A percentile compares a stretch with the other conserved stretches of the same genome.
Evolutionary conservation across 2,797 vertebrate genomes (phyloP).

Genomic region (Carapus acus): DNA sequence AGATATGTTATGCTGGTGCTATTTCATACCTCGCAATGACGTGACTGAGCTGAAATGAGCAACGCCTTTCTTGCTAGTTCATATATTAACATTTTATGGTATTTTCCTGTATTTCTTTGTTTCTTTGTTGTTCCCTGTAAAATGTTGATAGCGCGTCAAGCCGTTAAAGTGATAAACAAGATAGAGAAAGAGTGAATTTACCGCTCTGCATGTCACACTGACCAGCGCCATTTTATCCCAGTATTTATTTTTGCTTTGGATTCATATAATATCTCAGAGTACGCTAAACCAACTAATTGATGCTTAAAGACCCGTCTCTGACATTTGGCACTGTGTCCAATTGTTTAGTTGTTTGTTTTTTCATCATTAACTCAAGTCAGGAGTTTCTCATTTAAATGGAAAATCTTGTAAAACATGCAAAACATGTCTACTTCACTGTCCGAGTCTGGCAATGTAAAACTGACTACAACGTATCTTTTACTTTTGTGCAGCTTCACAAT

Average conservation of each 20-base stretch:
- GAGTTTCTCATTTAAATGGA: background rate
- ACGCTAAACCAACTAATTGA: background rate
- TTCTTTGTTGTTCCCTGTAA: conserved; percentile 24
- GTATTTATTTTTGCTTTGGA: too few relatives aligned
- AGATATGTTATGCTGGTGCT: background rate
- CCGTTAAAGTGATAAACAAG: background rate
- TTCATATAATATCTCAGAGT: too few relatives aligned
- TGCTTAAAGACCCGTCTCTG: background rate
- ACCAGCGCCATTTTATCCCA: too few relatives aligned
- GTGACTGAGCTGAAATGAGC: background rate
- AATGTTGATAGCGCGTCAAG: too few relatives aligned
- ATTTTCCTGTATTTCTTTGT: background rate
- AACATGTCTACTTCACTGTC: background rate
- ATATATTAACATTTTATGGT: conserved; percentile 2
- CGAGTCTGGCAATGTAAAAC: background rate
- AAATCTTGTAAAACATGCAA: background rate
- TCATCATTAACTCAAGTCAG: background rate
- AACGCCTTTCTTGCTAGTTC: conserved; percentile 15
- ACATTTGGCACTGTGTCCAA: background rate
- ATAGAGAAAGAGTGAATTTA: background rate
- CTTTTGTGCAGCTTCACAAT: too few relatives aligned
- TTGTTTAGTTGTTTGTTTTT: too few relatives aligned
- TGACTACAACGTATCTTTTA: too few relatives aligned
- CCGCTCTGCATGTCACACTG: background rate
- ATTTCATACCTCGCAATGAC: background rate